phyloP scores from a whole-genome alignment of 2,888 invertebrate genomes.

The Noctua janthe region DNA sequence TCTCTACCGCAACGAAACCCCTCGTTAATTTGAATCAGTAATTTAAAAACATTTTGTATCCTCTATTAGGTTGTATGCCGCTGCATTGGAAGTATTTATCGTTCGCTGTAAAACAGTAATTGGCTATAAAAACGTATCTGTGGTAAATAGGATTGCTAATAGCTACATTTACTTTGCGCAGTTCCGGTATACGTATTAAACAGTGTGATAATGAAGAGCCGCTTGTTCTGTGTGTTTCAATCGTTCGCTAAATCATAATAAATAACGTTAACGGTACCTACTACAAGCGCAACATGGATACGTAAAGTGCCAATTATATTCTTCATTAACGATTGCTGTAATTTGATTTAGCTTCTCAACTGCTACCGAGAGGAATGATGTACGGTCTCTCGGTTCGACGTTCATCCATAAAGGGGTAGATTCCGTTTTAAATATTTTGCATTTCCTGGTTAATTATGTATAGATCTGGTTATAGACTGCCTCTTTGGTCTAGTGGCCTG shows the following conservation, averaged over 20 bases:
- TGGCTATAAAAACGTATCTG: constrained; percentile 67
- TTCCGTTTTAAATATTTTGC: not conserved
- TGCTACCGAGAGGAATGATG: constrained; percentile 14
- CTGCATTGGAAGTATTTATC: constrained; percentile 64
- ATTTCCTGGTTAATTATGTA: not conserved
- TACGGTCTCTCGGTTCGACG: constrained; percentile 4
- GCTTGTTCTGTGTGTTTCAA: constrained; percentile 54
- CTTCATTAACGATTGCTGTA: constrained; percentile 36
- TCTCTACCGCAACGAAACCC: constrained; percentile 56
- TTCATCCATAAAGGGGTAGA: not conserved
- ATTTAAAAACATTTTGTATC: constrained; percentile 68
- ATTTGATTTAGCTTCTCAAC: constrained; percentile 37
- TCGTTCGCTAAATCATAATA: constrained; percentile 48
- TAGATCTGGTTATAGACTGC: not conserved
- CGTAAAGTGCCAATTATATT: constrained; percentile 52
- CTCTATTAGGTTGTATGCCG: constrained; percentile 64
- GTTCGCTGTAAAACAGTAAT: constrained; percentile 66
- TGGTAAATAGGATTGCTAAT: constrained; percentile 67
- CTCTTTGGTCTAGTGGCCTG: too few species aligned
- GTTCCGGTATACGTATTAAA: constrained; percentile 65
- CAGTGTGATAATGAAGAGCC: constrained; percentile 63
- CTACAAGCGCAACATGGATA: constrained; percentile 38
- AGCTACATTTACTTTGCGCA: constrained; percentile 62
- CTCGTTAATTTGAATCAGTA: constrained; percentile 66
- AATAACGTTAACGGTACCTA: constrained; percentile 43